Base-by-base conservation (phyloP, 1,140 invertebrate species). In the Drosophila triauraria region DNA sequence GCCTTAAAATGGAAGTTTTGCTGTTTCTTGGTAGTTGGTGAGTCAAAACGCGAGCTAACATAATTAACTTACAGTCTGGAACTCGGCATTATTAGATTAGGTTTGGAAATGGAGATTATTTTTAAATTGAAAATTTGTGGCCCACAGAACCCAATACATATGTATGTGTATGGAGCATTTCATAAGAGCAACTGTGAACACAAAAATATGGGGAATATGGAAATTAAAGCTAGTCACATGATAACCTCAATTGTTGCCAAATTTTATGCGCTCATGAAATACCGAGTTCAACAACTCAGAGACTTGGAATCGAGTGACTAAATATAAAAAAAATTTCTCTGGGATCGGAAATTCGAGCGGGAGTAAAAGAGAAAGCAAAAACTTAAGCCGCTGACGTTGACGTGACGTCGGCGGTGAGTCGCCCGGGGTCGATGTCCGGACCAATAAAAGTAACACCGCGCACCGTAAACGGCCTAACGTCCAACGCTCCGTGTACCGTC, bases 351-450 rank as follows among this genome's bases (percentile, higher is more conserved):
- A 43, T 12, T 47, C 13, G 1, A 46, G 30, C 4, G 47, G 13
- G 62, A 54, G 63, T 68, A 56, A 46, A 70, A 54, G 47, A 74
- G 57, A 75, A 75, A 74, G 47, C 69, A 20, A 42, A 46, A 67
- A 42, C 48, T 56, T 30, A 74, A 47, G 30, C 35, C 48, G 57
- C 67, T 61, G 48, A 53, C 48, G 58, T 38, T 35, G 58, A 35
- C 35, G 67, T 70, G 67, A 68, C 61, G 60, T 61, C 25, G 57
- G 20, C 47, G 62, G 48, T 54, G 53, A 38, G 62, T 40, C 44
- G 20, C 48, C 15, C 40, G 71, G 71, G 74, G 62, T 76, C 74
- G 64, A 20, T 75, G 74, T 40, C 54, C 71, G 57, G 4, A 32
- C 48, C 57, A 63, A 40, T 54, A 59, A 75, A 75, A 54, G 47